A percentile compares a stretch with the other conserved stretches of the same genome.
phyloP scores from a whole-genome alignment of 2,797 vertebrate species.

The Lacerta viridis region DNA sequence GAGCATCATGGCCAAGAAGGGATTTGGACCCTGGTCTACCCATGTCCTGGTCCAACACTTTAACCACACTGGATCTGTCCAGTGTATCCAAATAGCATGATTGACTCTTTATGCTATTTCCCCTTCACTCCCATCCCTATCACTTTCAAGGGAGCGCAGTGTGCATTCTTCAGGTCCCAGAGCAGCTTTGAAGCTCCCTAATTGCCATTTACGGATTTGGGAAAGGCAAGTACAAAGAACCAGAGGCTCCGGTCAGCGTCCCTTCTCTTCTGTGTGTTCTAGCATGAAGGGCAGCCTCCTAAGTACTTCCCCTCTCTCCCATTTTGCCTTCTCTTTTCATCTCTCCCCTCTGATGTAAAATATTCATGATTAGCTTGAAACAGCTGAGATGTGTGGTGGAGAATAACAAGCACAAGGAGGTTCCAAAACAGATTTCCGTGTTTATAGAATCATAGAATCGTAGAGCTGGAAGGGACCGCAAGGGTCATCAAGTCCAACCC shows the following conservation, averaged over 20 bases:
- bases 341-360: constrained; percentile 18
- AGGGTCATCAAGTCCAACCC: too few relatives aligned
- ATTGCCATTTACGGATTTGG: background rate
- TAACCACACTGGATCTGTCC: background rate
- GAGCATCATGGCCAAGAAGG: too few relatives aligned
- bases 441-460: too few relatives aligned
- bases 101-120: background rate
- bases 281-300: background rate
- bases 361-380: background rate
- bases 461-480: too few relatives aligned
- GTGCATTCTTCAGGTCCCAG: background rate
- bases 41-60: background rate
- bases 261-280: background rate
- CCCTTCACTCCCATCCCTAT: background rate
- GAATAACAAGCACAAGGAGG: background rate
- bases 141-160: background rate
- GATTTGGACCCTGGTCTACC: too few relatives aligned
- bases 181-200: background rate
- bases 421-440: too few relatives aligned
- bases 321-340: background rate
- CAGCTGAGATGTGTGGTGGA: background rate
- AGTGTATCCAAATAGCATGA: background rate
- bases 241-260: background rate
- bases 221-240: background rate
- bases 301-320: background rate